phyloP scores from a whole-genome alignment of 2,797 vertebrate species.

The Harpagifer antarcticus region DNA sequence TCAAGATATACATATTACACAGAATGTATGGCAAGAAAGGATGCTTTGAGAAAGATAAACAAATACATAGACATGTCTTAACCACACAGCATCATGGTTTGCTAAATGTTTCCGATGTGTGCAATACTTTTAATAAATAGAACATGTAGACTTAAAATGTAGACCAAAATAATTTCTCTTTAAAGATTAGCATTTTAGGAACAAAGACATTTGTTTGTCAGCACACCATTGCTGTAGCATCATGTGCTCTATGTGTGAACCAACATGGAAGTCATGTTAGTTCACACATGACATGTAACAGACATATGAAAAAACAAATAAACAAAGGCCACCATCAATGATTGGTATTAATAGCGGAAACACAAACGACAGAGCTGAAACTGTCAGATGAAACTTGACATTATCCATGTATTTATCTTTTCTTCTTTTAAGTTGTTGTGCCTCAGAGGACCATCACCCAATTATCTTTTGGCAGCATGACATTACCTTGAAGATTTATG shows the following conservation, averaged over 20 bases:
- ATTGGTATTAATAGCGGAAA: background rate
- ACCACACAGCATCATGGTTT: background rate
- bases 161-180: too few relatives aligned
- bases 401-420: slow-evolving; percentile 41
- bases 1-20: too few relatives aligned
- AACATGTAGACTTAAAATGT: background rate
- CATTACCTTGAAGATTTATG: slow-evolving; percentile 59
- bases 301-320: slow-evolving; percentile 3
- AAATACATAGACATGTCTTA: background rate
- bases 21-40: background rate
- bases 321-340: slow-evolving; percentile 9
- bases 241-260: background rate
- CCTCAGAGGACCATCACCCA: slow-evolving; percentile 39
- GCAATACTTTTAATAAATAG: background rate
- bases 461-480: slow-evolving; percentile 54
- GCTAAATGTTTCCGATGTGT: background rate
- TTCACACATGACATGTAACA: background rate
- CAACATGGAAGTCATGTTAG: background rate
- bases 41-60: background rate
- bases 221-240: background rate
- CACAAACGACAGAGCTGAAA: slow-evolving; percentile 7
- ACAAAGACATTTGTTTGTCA: background rate
- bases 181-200: background rate
- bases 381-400: slow-evolving; percentile 28
- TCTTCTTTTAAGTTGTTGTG: slow-evolving; percentile 30